Conservation (phyloP, 2,113 vertebrate species). For the Cinclus mexicanus region DNA sequence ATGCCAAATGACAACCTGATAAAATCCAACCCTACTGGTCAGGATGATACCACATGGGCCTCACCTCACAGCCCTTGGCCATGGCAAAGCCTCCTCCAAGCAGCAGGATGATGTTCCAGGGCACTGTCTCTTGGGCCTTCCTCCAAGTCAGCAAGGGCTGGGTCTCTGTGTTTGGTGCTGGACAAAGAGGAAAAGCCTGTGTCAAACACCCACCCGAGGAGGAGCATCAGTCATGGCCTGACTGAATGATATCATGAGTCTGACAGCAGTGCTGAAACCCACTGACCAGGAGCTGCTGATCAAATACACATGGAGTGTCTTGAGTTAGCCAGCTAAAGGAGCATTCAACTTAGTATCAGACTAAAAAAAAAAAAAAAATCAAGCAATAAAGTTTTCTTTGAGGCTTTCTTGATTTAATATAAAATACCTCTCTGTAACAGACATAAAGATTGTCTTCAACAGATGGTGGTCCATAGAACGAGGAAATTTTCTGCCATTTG, state of each 20-base stretch:
- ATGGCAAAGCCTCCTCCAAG: constrained; percentile 96
- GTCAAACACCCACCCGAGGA: neutral
- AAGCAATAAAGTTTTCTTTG: neutral
- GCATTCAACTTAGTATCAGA: neutral
- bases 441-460: neutral
- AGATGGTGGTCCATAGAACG: neutral
- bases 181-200: neutral
- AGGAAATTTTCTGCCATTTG: neutral
- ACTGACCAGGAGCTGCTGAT: neutral
- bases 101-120: constrained; percentile 94
- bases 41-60: neutral
- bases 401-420: neutral
- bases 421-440: neutral
- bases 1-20: neutral
- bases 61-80: constrained; percentile 98
- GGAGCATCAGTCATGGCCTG: neutral
- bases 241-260: neutral
- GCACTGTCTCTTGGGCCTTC: constrained; percentile 89
- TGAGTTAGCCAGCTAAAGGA: neutral
- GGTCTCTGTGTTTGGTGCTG: constrained; percentile 85
- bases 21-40: neutral
- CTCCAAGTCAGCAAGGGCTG: constrained; percentile 90
- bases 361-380: too few species aligned
- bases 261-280: neutral
- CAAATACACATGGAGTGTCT: neutral